Conservation (phyloP, 2,797 vertebrate genomes). For the Paedocypris micromegethes region DNA sequence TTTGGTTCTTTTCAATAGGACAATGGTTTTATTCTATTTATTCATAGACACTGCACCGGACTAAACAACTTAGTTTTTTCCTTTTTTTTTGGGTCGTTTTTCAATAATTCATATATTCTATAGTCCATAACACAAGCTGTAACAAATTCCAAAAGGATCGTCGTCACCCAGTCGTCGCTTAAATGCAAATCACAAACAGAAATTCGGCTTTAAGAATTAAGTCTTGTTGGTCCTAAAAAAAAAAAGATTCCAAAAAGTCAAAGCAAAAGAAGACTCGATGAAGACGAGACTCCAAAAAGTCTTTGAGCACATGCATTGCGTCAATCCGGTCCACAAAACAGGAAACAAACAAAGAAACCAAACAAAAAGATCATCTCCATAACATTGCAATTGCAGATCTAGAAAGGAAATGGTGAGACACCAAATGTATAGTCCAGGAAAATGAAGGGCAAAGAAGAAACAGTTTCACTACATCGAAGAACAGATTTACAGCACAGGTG, state of each 20-base stretch:
- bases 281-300: neutral
- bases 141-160: slow-evolving; percentile 53
- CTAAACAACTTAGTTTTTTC: slow-evolving; percentile 55
- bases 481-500: slow-evolving; percentile 84
- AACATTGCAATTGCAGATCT: slow-evolving; percentile 14
- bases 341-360: slow-evolving; percentile 33
- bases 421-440: slow-evolving; percentile 67
- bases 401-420: slow-evolving; percentile 37
- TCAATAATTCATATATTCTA: slow-evolving; percentile 53
- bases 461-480: slow-evolving; percentile 78
- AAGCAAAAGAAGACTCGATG: neutral
- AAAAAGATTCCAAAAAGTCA: neutral
- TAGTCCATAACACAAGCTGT: slow-evolving; percentile 61
- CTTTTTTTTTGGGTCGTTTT: slow-evolving; percentile 48
- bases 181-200: slow-evolving; percentile 52
- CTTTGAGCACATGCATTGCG: slow-evolving; percentile 25
- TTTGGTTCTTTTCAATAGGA: slow-evolving; percentile 51
- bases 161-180: slow-evolving; percentile 39
- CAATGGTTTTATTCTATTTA: slow-evolving; percentile 61
- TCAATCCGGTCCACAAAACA: slow-evolving; percentile 19
- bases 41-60: slow-evolving; percentile 60
- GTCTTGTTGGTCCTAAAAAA: slow-evolving; percentile 24
- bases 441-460: slow-evolving; percentile 67
- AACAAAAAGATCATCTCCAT: slow-evolving; percentile 47
- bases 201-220: slow-evolving; percentile 34